Evolutionary conservation across 2,113 vertebrate species (phyloP), one percentile per base, ranked within the genome.

Genomic region (Cyanoliseus patagonus): DNA sequence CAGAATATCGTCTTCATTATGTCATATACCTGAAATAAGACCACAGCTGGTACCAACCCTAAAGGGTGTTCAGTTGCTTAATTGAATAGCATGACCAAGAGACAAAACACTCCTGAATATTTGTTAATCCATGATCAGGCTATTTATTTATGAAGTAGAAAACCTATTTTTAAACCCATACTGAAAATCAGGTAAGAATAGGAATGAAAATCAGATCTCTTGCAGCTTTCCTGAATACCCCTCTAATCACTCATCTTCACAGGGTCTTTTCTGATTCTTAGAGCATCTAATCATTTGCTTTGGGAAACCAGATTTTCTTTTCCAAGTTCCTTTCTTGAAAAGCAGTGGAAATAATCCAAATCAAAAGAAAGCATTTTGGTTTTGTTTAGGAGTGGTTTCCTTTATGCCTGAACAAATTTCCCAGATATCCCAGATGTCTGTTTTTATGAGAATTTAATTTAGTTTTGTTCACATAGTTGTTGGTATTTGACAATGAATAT

Each of bases 351-450:
- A 59, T 59, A 0, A 25, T 59, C 7, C 3, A 72, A 79, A 88
- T 7, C 14, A 51, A 72, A 72, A 2, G 24, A 88, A 88, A 79
- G 1, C 2, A 46, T 72, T 79, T 88, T 28, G 3, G 6, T 7
- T 78, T 62, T 63, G 41, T 53, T 72, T 75, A 24, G 37, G 77
- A 57, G 10, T 44, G 1, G 0, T 18, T 78, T 77, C 3, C 30
- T 35, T 55, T 1, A 74, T 37, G 37, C 19, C 22, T 64, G 44
- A 73, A 81, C 63, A 3, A 80, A 49, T 49, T 41, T 46, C 1
- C 0, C 1, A 10, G 4, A 31, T 76, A 73, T 14, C 6, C 4
- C 10, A 39, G 18, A 27, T 55, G 30, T 4, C 6, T 39, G 17
- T 28, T 24, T 67, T 57, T 67, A 15, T 70, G 39, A 70, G 7